A percentile compares a stretch with the other conserved stretches of the same genome.
phyloP scores from a whole-genome alignment of 1,140 invertebrate species.

The Bombus turneri region DNA sequence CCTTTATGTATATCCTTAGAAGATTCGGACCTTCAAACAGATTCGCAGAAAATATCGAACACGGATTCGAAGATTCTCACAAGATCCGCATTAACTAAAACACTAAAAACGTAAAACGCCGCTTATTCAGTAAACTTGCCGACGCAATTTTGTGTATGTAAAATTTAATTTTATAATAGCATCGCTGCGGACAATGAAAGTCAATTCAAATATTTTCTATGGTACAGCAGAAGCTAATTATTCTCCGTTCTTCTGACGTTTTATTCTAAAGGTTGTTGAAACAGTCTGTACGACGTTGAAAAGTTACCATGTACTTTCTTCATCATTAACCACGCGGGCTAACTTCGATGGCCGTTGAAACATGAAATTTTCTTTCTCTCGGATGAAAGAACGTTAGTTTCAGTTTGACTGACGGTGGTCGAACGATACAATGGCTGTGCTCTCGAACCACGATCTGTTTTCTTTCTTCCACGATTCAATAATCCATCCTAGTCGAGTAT shows the following conservation, averaged over 20 bases:
- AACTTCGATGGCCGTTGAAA: conserved; percentile 49
- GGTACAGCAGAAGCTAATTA: conserved; percentile 17
- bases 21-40: too few relatives aligned
- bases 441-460: neutral
- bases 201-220: neutral
- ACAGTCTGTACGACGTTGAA: conserved; percentile 43
- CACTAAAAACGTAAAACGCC: too few relatives aligned
- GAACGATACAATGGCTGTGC: conserved; percentile 23
- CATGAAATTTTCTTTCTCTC: conserved; percentile 54
- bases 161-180: too few relatives aligned
- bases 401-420: neutral
- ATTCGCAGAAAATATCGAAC: too few relatives aligned
- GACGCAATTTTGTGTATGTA: too few relatives aligned
- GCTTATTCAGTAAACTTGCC: too few relatives aligned
- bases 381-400: conserved; percentile 37
- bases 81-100: too few relatives aligned
- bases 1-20: too few relatives aligned
- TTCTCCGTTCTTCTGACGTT: neutral
- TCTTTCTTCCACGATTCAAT: conserved; percentile 13
- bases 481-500: conserved; percentile 16
- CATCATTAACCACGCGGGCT: conserved; percentile 49
- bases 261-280: neutral
- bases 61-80: too few relatives aligned
- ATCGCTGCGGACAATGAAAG: too few relatives aligned
- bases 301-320: conserved; percentile 49